Base-by-base conservation (phyloP, 2,797 vertebrate species). In the Chaetodon trifasciatus region DNA sequence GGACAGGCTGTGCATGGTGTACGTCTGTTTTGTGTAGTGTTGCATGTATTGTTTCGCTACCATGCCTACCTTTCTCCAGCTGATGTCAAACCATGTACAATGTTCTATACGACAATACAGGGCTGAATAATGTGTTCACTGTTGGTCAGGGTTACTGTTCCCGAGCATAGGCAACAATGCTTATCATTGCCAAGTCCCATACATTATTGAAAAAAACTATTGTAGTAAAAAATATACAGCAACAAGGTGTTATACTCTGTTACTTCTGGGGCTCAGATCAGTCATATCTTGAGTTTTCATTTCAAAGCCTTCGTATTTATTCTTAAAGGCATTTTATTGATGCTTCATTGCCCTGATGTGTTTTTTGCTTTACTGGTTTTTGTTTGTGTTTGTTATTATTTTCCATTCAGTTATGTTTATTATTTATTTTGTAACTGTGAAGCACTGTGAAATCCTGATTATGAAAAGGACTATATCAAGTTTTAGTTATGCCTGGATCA, bases 1-100 rank as follows among this genome's bases (percentile, higher is more conserved):
- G 70, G 56, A 87, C 52, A 68, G 44, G 70, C 21, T 67, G 56
- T 58, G 64, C 35, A 5, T 40, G 10, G 8, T n/a, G 39, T 28
- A 24, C 16, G 37, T 56, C 44, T 71, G 12, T 40, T 58, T 37
- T 42, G 40, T 67, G 28, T 69, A 4, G 28, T 58, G 24, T 37
- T 12, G 15, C 46, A 28, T 49, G 21, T 21, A 7, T 37, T 40
- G 62, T 78, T 72, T 84, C 1, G 17, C 21, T 42, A 49, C 32
- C 40, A 24, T 21, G 40, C 32, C 11, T n/a, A 24, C 16, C 42
- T 21, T 19, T 67, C 49, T 49, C 23, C 15, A 17, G 19, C 8
- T 2, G 35, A 32, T 58, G 66, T 21, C n/a, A 21, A 46, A 37
- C n/a, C 17, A 40, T 28, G 8, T 23, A 5, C 5, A 24, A 13